phyloP scores from a whole-genome alignment of 2,113 vertebrate species.

The Carlito syrichta region DNA sequence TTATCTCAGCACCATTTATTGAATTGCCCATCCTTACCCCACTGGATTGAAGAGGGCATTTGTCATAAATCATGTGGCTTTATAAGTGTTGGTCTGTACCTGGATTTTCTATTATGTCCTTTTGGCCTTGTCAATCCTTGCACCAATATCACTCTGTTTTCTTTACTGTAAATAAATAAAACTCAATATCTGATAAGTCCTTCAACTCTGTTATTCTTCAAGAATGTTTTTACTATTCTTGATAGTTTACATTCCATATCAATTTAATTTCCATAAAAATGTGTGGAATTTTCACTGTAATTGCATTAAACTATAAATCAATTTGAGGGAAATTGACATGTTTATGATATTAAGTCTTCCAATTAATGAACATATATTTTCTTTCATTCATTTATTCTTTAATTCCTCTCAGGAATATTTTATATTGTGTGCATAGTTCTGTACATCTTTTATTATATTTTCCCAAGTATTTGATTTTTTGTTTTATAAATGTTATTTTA shows the following conservation, averaged over 20 bases:
- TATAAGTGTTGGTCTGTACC: background rate
- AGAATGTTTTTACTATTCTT: background rate
- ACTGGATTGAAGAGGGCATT: background rate
- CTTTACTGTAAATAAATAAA: background rate
- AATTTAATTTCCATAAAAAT: background rate
- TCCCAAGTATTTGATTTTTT: background rate
- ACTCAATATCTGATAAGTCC: background rate
- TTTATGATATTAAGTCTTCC: background rate
- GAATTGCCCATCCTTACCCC: constrained; percentile 3
- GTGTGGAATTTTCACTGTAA: background rate
- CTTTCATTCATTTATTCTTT: background rate
- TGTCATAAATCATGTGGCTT: background rate
- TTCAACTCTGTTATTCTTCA: background rate
- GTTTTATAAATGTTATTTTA: background rate
- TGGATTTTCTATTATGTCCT: background rate
- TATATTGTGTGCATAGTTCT: background rate
- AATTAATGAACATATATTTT: background rate
- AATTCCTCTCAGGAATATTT: constrained; percentile 4
- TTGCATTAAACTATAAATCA: background rate
- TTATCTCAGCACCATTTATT: constrained; percentile 4
- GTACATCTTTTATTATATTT: background rate
- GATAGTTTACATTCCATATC: background rate
- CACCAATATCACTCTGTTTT: background rate
- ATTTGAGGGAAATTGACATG: background rate
- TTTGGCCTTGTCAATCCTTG: background rate